These are phyloP conservation scores for Lepus americanus DNA, from an alignment of 2,113 vertebrate genomes.

Conservation along the genomic window DNA sequence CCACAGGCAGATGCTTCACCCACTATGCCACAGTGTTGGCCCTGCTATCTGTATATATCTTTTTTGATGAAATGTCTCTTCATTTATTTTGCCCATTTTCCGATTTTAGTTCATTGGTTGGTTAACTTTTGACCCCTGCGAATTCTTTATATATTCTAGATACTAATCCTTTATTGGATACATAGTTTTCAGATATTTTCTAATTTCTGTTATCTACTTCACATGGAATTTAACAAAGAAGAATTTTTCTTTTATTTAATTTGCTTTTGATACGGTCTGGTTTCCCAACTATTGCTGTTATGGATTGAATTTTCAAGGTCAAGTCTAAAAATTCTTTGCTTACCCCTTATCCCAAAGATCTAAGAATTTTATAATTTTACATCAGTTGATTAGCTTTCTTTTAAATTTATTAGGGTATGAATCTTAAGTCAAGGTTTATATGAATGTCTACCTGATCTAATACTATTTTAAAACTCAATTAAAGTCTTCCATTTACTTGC, in stretches of 20 bases:
- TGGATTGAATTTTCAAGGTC: not conserved
- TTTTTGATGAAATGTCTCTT: not conserved
- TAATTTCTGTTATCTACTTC: not conserved
- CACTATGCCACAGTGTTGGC: too few relatives aligned
- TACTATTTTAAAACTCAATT: conserved; percentile 5
- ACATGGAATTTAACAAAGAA: not conserved
- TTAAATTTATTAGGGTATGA: not conserved
- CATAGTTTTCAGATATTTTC: not conserved
- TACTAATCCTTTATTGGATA: conserved; percentile 4
- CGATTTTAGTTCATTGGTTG: not conserved
- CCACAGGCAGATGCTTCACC: too few relatives aligned
- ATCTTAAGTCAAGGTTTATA: conserved; percentile 17
- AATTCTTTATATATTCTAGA: conserved; percentile 18
- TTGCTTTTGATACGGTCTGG: not conserved
- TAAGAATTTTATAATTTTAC: not conserved
- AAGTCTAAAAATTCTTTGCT: not conserved
- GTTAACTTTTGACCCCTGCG: not conserved
- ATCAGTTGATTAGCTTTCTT: not conserved
- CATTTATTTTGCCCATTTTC: conserved; percentile 51
- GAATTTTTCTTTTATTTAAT: not conserved
- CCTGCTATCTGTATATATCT: not conserved
- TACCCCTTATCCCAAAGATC: not conserved
- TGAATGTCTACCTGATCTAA: not conserved
- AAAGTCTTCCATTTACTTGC: not conserved
- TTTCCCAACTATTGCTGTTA: not conserved